These are phyloP conservation scores for Aurelia sp. DNA, from an alignment of 30 jellyfish, hydroid and myxozoan species.

Conservation along the genomic window DNA sequence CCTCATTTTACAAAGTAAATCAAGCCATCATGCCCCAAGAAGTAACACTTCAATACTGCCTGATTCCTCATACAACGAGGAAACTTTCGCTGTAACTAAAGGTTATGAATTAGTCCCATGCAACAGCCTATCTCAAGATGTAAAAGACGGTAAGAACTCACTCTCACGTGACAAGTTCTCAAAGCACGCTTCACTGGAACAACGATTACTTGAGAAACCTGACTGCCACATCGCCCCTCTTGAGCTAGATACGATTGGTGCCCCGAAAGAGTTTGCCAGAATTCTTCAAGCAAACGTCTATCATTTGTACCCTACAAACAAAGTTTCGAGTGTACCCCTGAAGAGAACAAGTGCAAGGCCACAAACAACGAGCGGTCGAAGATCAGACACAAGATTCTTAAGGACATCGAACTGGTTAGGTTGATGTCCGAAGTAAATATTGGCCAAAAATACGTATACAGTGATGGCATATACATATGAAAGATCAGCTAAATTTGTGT, in stretches of 20 bases:
- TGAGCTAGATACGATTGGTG: not conserved
- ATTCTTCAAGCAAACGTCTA: slow-evolving; percentile 28
- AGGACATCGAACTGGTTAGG: slow-evolving; percentile 43
- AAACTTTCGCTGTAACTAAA: not conserved
- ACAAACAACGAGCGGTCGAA: not conserved
- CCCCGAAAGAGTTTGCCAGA: not conserved
- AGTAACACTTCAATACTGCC: not conserved
- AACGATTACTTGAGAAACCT: not conserved
- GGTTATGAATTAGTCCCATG: too few species aligned
- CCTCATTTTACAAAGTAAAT: not conserved
- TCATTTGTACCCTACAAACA: slow-evolving; percentile 7
- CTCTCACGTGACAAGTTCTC: too few species aligned
- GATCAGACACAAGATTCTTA: slow-evolving; percentile 5
- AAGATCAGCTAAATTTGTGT: too few species aligned
- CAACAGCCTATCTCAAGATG: too few species aligned
- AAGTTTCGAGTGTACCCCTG: not conserved
- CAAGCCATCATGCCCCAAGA: slow-evolving; percentile 1
- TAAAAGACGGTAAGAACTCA: too few species aligned
- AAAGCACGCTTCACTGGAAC: not conserved
- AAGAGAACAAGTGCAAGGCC: not conserved
- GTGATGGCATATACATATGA: too few species aligned
- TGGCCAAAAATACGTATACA: too few species aligned
- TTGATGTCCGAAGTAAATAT: too few species aligned
- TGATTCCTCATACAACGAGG: not conserved
- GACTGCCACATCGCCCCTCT: not conserved